Base-by-base conservation (phyloP, 2,797 vertebrate species). In the Pygocentrus nattereri region DNA sequence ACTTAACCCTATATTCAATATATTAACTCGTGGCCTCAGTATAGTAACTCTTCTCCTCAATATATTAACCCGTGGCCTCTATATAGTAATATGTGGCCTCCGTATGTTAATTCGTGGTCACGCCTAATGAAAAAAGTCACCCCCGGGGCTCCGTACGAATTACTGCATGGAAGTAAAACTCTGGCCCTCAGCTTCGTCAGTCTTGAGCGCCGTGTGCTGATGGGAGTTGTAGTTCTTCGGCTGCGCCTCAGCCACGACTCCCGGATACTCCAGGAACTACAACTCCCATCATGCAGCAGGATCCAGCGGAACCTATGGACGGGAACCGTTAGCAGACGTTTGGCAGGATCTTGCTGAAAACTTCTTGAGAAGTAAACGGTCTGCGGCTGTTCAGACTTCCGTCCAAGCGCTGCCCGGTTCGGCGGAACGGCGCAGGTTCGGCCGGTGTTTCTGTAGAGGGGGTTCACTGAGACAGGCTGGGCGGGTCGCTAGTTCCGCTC, bases 241-340 rank as follows among this genome's bases (percentile, higher is more conserved):
- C 23, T 7, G 19, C 10, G 31, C 10, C 1, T 1, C 7, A 10
- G 6, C 4, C 25, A 0, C 5, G 38, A 44, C 27, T 25, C 8
- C 34, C n/a, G 8, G 1, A 5, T 12, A 5, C 23, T 19, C 54
- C 15, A 12, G 10, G 30, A 31, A 86, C 83, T 82, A 58, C 85
- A 30, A 52, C 77, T 85, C 79, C 78, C 77, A 23, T 54, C 52
- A 50, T 85, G 79, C 76, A 54, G 13, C 12, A 50, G 1, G 75
- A 11, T 4, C 38, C 31, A 12, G 59, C 65, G 31, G 65, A 68
- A 54, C 64, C 74, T 76, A 78, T 58, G 78, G 65, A 72, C 70
- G 62, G 56, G 61, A 54, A 64, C 58, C 19, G 50, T 56, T 73
- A 27, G 67, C n/a, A 34, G 34, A 56, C 15, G 27, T 71, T 16